phyloP scores from a whole-genome alignment of 2,888 invertebrate genomes.

The Entomobrya proxima region DNA sequence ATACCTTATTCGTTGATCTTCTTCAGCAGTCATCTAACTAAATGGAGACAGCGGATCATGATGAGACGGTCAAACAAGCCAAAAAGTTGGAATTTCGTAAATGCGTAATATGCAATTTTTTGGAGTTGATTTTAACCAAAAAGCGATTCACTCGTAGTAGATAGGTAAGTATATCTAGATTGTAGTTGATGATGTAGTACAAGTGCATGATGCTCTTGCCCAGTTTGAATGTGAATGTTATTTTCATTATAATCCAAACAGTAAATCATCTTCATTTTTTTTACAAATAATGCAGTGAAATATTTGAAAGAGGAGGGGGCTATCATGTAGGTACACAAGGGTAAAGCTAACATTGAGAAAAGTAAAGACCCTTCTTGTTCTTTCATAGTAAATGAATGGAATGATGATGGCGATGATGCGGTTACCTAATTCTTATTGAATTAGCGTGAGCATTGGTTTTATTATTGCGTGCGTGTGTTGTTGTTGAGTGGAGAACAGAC shows the following conservation, averaged over 20 bases:
- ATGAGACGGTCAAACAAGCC: conserved; percentile 46
- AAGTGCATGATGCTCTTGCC: not conserved
- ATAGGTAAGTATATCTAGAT: conserved; percentile 9
- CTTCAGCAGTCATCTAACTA: conserved; percentile 15
- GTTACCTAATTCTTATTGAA: conserved; percentile 60
- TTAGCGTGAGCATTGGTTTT: conserved; percentile 53
- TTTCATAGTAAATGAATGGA: conserved; percentile 7
- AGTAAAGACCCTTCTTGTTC: not conserved
- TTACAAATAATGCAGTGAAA: conserved; percentile 29
- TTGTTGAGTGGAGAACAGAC: conserved; percentile 13
- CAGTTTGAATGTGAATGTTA: conserved; percentile 9
- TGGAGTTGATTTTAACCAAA: conserved; percentile 43
- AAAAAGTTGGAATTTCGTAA: conserved; percentile 54
- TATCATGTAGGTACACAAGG: not conserved
- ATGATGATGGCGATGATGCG: conserved; percentile 11
- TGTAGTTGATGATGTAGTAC: not conserved
- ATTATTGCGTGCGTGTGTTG: conserved; percentile 46
- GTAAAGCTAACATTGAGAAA: not conserved
- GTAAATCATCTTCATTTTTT: conserved; percentile 56
- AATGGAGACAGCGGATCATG: not conserved
- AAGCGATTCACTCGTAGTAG: not conserved
- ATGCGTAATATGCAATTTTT: conserved; percentile 36
- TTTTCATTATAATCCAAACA: conserved; percentile 53
- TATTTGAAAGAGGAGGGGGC: conserved; percentile 29
- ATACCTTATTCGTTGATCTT: not conserved